Percentiles rank a stretch among this genome's conserved stretches.
phyloP scores from a whole-genome alignment of 1,140 invertebrate species.

The Leucophenga varia region DNA sequence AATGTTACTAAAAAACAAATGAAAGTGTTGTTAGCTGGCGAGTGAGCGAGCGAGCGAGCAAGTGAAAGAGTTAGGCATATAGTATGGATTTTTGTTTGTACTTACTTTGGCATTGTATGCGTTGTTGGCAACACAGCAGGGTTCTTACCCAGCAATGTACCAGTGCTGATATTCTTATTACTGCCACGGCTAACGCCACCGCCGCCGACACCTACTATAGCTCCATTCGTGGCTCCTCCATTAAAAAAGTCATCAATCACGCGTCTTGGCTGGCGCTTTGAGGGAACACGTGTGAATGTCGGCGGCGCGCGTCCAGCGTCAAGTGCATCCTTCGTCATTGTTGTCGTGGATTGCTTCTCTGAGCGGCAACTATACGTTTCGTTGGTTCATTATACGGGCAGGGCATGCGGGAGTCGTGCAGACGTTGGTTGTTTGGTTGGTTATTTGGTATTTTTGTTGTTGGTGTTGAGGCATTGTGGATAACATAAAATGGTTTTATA shows the following conservation, averaged over 20 bases:
- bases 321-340: slow-evolving; percentile 59
- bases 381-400: neutral
- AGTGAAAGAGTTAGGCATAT: too few species aligned
- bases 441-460: too few species aligned
- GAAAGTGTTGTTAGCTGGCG: slow-evolving; percentile 9
- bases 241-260: slow-evolving; percentile 68
- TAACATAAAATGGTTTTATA: slow-evolving; percentile 19
- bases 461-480: too few species aligned
- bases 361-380: slow-evolving; percentile 65
- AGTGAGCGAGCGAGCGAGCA: slow-evolving; percentile 10
- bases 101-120: slow-evolving; percentile 15
- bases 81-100: too few species aligned
- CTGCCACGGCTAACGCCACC: slow-evolving; percentile 1
- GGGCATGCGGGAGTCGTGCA: slow-evolving; percentile 31
- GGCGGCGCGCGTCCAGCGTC: slow-evolving; percentile 69
- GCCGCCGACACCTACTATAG: neutral
- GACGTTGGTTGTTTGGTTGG: slow-evolving; percentile 9
- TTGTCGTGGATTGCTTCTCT: slow-evolving; percentile 63
- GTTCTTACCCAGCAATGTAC: slow-evolving; percentile 27
- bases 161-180: neutral
- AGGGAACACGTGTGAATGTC: slow-evolving; percentile 84
- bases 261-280: slow-evolving; percentile 78
- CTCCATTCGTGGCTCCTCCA: slow-evolving; percentile 54
- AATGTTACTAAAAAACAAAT: too few species aligned
- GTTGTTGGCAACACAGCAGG: too few species aligned